A percentile compares a stretch with the other conserved stretches of the same genome.
Conservation (phyloP, 2,888 invertebrate species). For the Timema cristinae region DNA sequence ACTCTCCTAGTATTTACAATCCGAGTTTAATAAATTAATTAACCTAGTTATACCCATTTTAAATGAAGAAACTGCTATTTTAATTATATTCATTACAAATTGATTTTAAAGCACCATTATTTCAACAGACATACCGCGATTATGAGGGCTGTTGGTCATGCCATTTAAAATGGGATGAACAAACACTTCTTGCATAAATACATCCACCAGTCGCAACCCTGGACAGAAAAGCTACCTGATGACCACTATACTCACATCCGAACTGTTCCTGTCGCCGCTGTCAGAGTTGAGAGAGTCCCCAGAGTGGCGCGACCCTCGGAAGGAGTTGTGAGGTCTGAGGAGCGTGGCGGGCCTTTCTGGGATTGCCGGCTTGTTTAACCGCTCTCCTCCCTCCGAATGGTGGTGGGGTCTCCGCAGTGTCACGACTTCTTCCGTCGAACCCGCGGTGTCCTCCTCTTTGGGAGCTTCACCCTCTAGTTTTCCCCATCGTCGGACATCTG, state of each 20-base stretch:
- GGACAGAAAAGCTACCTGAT: no score
- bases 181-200: no score
- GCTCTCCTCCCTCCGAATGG: slow-evolving; percentile 35
- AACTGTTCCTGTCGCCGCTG: slow-evolving; percentile 18
- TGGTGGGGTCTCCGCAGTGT: slow-evolving; percentile 40
- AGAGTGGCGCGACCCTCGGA: slow-evolving; percentile 23
- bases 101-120: no score
- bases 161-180: no score
- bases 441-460: slow-evolving; percentile 11
- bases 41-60: no score
- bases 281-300: slow-evolving; percentile 17
- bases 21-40: no score
- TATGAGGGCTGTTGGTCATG: no score
- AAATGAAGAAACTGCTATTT: no score
- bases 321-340: slow-evolving; percentile 47
- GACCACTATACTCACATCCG: slow-evolving; percentile 19
- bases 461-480: slow-evolving; percentile 31
- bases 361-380: slow-evolving; percentile 67
- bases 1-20: no score
- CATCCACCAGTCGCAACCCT: no score
- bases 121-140: no score
- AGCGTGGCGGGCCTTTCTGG: slow-evolving; percentile 74
- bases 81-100: no score
- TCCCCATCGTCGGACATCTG: slow-evolving; percentile 39
- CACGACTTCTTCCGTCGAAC: slow-evolving; percentile 52